Conservation (phyloP, 2,797 vertebrate species). For the Apodemus agrarius region DNA sequence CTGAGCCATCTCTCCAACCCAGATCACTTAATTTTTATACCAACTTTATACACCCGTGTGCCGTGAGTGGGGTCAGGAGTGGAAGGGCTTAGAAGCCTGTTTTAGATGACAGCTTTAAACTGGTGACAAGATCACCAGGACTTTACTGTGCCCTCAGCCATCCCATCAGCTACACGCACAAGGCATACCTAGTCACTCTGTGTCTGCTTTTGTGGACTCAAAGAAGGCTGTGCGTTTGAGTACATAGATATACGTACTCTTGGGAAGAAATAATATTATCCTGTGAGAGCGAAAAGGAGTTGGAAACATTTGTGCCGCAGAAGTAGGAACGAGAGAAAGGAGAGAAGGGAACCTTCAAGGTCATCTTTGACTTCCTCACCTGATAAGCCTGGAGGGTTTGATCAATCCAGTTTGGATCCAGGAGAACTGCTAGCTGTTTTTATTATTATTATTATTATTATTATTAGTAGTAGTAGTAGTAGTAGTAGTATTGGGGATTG, state of each 20-base stretch:
- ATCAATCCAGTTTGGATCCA: neutral
- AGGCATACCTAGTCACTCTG: neutral
- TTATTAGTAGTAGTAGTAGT: no score
- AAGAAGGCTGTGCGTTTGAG: neutral
- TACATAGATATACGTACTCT: neutral
- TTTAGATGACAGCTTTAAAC: neutral
- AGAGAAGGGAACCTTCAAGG: neutral
- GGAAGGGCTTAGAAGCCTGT: neutral
- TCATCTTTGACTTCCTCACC: neutral
- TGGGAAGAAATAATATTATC: neutral
- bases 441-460: neutral
- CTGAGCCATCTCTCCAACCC: no score
- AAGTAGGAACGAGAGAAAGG: neutral
- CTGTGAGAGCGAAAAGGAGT: neutral
- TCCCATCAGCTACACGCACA: neutral
- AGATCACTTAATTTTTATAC: neutral
- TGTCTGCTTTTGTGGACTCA: neutral
- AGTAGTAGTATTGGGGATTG: neutral
- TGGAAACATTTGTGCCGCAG: neutral
- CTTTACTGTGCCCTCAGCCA: neutral
- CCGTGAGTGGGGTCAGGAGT: neutral
- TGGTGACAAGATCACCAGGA: neutral
- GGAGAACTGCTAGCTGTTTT: neutral
- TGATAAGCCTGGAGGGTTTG: neutral
- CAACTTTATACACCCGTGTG: neutral